phyloP scores from a whole-genome alignment of 2,113 vertebrate genomes.

The Macquaria ambigua region DNA sequence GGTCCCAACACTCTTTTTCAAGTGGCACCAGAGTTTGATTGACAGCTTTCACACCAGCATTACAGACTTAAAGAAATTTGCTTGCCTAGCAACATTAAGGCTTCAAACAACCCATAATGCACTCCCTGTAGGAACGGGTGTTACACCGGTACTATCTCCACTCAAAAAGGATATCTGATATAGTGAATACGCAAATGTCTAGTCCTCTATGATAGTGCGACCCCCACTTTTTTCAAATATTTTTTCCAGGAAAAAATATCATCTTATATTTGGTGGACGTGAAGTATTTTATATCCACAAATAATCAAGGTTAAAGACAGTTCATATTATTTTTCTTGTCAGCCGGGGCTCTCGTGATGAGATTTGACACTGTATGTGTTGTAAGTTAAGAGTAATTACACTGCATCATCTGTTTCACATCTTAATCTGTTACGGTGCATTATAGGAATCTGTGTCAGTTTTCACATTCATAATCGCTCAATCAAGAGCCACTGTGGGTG shows the following conservation, averaged over 20 bases:
- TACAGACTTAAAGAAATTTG: background rate
- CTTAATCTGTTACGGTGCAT: conserved; percentile 51
- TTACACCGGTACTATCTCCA: background rate
- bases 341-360: background rate
- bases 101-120: background rate
- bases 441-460: conserved; percentile 27
- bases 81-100: background rate
- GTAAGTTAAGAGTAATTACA: conserved; percentile 40
- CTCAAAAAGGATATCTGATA: background rate
- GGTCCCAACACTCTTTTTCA: background rate
- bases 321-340: background rate
- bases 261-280: background rate
- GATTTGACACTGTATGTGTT: conserved; percentile 19
- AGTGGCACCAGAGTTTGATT: background rate
- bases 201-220: no score
- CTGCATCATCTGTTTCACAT: conserved; percentile 45
- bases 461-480: conserved; percentile 10
- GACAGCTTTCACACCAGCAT: background rate
- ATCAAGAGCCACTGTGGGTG: background rate
- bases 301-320: background rate
- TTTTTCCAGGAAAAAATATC: background rate
- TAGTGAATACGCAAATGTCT: background rate
- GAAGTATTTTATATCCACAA: background rate
- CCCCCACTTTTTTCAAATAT: no score
- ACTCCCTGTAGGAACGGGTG: background rate